phyloP scores from a whole-genome alignment of 2,797 vertebrate genomes.

The Hipposideros larvatus region DNA sequence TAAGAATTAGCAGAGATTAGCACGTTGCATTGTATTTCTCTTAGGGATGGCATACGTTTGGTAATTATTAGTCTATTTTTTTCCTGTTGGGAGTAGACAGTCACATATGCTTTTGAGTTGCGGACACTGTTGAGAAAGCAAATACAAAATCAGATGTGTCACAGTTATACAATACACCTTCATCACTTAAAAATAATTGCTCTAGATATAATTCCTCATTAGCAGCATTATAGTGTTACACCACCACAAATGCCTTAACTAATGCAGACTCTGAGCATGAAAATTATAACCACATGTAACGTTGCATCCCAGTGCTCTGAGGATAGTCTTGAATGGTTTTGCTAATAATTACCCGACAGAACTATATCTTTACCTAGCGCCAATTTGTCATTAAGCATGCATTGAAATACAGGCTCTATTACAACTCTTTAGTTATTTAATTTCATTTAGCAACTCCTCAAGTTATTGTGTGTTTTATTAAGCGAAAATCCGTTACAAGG shows the following conservation, averaged over 20 bases:
- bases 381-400: background rate
- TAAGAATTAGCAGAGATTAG: background rate
- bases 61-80: background rate
- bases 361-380: constrained; percentile 18
- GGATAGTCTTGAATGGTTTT: background rate
- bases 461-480: constrained; percentile 46
- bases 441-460: constrained; percentile 47
- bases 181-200: constrained; percentile 63
- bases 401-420: background rate
- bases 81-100: background rate
- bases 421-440: constrained; percentile 48
- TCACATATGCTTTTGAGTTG: background rate
- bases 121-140: constrained; percentile 6
- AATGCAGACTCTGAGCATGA: background rate
- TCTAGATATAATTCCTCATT: constrained; percentile 64
- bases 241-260: constrained; percentile 49
- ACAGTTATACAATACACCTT: background rate
- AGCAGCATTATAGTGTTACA: background rate
- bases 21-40: background rate
- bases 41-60: background rate
- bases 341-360: constrained; percentile 58
- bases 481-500: constrained; percentile 34
- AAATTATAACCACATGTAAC: constrained; percentile 17
- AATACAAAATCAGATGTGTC: background rate
- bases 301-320: background rate